Evolutionary conservation across 1,140 invertebrate species (phyloP).

Genomic region (Drosophila gunungcola): DNA sequence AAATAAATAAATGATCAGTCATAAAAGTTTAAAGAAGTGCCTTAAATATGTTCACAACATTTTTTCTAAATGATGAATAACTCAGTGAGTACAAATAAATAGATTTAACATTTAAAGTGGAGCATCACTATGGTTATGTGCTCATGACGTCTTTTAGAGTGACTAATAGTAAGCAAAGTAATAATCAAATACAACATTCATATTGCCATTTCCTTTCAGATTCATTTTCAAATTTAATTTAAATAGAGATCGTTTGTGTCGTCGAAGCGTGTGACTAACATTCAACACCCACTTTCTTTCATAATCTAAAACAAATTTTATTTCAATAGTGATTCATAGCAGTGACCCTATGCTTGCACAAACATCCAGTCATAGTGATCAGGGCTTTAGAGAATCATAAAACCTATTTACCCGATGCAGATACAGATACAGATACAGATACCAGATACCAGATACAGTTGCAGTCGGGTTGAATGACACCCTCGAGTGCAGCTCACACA

Average conservation of each 20-base stretch:
- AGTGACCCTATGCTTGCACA: slow-evolving; percentile 48
- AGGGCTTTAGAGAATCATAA: slow-evolving; percentile 61
- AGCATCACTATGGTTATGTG: neutral
- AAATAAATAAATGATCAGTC: slow-evolving; percentile 8
- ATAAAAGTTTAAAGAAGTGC: neutral
- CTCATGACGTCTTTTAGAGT: too few species aligned
- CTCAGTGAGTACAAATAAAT: neutral
- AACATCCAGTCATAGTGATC: slow-evolving; percentile 37
- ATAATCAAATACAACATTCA: neutral
- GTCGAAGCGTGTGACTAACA: neutral
- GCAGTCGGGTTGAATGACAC: slow-evolving; percentile 50
- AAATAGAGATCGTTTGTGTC: neutral
- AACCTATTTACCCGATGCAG: slow-evolving; percentile 68
- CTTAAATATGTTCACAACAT: neutral
- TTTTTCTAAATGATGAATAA: neutral
- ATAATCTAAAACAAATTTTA: neutral
- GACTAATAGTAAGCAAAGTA: neutral
- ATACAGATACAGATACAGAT: slow-evolving; percentile 25
- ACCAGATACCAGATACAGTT: slow-evolving; percentile 20
- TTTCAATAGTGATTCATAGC: slow-evolving; percentile 9
- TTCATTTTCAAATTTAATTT: neutral
- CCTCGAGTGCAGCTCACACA: slow-evolving; percentile 45
- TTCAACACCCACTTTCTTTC: neutral
- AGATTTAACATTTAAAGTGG: neutral
- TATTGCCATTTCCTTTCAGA: neutral